These are phyloP conservation scores for Eurypyga helias DNA, from an alignment of 2,113 vertebrate species.

Conservation along the genomic window DNA sequence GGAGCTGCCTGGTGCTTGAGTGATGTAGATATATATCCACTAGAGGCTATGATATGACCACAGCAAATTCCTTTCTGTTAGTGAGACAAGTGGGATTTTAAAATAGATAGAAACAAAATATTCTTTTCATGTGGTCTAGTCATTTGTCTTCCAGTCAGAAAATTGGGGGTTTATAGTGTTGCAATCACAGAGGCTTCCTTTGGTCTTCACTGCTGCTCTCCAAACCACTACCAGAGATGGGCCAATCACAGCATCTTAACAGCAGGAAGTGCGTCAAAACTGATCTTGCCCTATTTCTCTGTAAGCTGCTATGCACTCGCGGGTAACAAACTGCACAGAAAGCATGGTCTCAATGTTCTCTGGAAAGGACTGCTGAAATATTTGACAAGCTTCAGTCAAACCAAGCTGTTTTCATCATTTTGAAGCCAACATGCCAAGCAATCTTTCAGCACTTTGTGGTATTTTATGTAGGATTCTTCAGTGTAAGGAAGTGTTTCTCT, in stretches of 20 bases:
- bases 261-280: background rate
- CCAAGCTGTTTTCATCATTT: background rate
- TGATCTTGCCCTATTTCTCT: background rate
- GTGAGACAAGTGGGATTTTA: background rate
- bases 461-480: background rate
- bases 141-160: background rate
- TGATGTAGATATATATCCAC: background rate
- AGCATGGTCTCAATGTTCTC: background rate
- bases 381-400: conserved; percentile 35
- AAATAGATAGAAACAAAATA: background rate
- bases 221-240: background rate
- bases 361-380: conserved; percentile 8
- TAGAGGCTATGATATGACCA: background rate
- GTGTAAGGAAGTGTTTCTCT: background rate
- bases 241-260: background rate
- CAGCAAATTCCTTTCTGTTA: background rate
- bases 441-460: background rate
- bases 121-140: background rate
- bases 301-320: rapidly evolving
- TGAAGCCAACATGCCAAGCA: background rate
- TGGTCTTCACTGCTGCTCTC: background rate
- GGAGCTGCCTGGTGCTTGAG: background rate
- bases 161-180: background rate
- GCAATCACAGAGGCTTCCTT: background rate
- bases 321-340: background rate